A percentile compares a stretch with the other conserved stretches of the same genome.
These are phyloP conservation scores for Nematolebias whitei DNA, from an alignment of 2,113 vertebrate species.

Conservation along the genomic window DNA sequence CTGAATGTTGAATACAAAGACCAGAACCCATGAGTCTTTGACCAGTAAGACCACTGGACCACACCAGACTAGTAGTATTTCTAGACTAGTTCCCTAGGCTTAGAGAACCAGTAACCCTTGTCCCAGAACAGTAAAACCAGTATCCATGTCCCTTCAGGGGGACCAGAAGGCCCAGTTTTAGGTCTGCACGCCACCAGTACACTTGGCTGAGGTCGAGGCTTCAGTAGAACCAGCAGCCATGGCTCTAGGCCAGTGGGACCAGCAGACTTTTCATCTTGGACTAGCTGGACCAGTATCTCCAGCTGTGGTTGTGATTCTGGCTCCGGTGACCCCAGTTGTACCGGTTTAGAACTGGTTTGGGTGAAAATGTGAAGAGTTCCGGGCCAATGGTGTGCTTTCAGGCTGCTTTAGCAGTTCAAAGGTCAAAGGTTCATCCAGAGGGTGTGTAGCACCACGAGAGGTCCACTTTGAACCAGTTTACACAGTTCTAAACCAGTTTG, in stretches of 20 bases:
- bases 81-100: not conserved
- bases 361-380: conserved; percentile 42
- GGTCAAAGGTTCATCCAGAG: conserved; percentile 63
- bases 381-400: conserved; percentile 65
- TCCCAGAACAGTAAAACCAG: conserved; percentile 13
- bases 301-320: conserved; percentile 35
- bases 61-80: conserved; percentile 1
- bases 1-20: conserved; percentile 6
- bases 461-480: conserved; percentile 45
- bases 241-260: conserved; percentile 17
- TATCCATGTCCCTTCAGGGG: not conserved
- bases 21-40: conserved; percentile 9
- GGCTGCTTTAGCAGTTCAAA: conserved; percentile 60
- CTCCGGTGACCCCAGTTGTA: conserved; percentile 41
- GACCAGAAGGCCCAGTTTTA: conserved; percentile 4
- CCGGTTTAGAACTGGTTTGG: conserved; percentile 41
- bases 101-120: conserved; percentile 7
- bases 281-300: conserved; percentile 15
- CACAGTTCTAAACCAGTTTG: conserved; percentile 39
- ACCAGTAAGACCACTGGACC: not conserved
- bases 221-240: conserved; percentile 17
- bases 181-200: conserved; percentile 20
- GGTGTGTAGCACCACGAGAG: conserved; percentile 91
- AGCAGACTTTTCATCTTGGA: conserved; percentile 13
- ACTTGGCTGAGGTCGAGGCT: conserved; percentile 17